phyloP scores from a whole-genome alignment of 1,140 invertebrate genomes.

The Drosophila obscura region DNA sequence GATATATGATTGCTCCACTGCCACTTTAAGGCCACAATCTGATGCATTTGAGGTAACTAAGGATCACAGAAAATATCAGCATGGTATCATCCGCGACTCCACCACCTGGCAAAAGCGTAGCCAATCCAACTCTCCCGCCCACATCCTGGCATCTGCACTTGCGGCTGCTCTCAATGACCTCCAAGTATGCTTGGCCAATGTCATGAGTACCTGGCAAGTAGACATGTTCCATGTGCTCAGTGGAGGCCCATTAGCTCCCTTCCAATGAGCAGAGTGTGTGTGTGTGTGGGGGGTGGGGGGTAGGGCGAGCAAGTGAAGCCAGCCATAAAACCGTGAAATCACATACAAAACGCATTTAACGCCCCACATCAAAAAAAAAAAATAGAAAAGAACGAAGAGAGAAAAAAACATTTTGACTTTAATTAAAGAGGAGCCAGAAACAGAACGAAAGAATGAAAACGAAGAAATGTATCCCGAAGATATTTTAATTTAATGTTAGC shows the following conservation, averaged over 20 bases:
- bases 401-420: conserved; percentile 71
- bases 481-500: conserved; percentile 78
- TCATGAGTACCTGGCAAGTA: conserved; percentile 46
- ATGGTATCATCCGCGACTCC: background rate
- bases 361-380: conserved; percentile 37
- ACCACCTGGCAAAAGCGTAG: conserved; percentile 19
- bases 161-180: conserved; percentile 46
- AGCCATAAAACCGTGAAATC: conserved; percentile 75
- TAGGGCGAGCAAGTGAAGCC: conserved; percentile 26
- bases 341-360: conserved; percentile 79
- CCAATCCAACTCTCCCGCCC: conserved; percentile 6
- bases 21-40: too few species aligned
- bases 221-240: conserved; percentile 32
- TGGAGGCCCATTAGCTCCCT: conserved; percentile 44
- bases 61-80: background rate
- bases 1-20: conserved; percentile 6
- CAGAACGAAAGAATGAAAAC: conserved; percentile 12
- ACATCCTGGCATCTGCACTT: background rate
- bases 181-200: conserved; percentile 43
- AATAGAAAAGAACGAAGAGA: conserved; percentile 7
- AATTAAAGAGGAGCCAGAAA: conserved; percentile 64
- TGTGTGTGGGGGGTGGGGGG: background rate
- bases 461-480: conserved; percentile 55
- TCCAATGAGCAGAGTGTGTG: background rate
- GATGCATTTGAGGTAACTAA: background rate